Evolutionary conservation across 1,140 invertebrate species (phyloP).

Genomic region (Tenebrio molitor): DNA sequence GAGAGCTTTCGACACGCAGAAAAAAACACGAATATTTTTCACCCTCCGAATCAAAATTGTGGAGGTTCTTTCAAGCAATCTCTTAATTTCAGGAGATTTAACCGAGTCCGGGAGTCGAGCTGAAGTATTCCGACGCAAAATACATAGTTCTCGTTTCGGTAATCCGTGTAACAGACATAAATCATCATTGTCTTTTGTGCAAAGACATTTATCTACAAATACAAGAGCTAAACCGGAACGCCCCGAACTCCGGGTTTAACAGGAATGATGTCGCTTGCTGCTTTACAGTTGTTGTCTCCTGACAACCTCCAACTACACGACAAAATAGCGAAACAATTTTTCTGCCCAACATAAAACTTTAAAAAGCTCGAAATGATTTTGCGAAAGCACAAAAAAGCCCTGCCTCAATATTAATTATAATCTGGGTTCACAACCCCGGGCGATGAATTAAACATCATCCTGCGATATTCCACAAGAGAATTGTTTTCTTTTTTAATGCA

Average conservation of each 20-base stretch:
- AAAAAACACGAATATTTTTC: conserved; percentile 18
- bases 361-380: no score
- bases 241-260: conserved; percentile 47
- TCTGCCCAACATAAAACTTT: no score
- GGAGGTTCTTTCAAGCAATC: neutral
- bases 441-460: conserved; percentile 14
- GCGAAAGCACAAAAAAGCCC: no score
- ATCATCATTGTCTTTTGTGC: conserved; percentile 55
- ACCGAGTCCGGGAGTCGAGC: neutral
- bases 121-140: conserved; percentile 42
- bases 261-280: conserved; percentile 42
- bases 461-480: conserved; percentile 19
- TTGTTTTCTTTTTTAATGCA: conserved; percentile 38
- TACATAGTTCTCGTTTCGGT: conserved; percentile 47
- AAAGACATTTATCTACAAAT: conserved; percentile 54
- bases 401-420: conserved; percentile 6
- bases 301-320: conserved; percentile 6
- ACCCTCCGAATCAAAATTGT: neutral
- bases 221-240: conserved; percentile 52
- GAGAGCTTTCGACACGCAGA: neutral
- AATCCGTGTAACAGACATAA: conserved; percentile 51
- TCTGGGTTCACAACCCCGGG: neutral
- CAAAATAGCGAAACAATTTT: no score
- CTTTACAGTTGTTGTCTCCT: conserved; percentile 18
- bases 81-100: conserved; percentile 41